Percentiles rank a stretch among this genome's conserved stretches.
These are phyloP conservation scores for Tapirus terrestris DNA, from an alignment of 2,113 vertebrate genomes.

Conservation along the genomic window DNA sequence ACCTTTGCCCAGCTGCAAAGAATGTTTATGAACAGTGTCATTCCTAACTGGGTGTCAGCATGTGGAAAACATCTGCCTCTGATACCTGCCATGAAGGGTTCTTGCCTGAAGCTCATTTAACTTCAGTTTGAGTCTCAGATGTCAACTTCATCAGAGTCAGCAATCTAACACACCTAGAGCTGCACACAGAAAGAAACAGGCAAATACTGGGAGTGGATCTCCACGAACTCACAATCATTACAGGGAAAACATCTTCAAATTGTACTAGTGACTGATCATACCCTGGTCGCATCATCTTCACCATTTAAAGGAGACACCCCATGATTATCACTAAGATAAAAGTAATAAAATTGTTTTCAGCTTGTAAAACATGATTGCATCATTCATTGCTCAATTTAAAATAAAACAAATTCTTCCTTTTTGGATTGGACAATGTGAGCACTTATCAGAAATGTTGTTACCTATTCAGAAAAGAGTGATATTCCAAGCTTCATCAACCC, in stretches of 20 bases:
- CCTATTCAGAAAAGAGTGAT: constrained; percentile 32
- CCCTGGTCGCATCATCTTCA: not conserved
- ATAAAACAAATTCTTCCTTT: not conserved
- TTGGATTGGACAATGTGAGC: not conserved
- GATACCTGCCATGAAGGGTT: not conserved
- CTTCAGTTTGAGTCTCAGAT: not conserved
- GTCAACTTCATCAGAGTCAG: not conserved
- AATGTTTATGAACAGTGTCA: not conserved
- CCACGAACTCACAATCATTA: not conserved
- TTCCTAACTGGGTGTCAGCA: not conserved
- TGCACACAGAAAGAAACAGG: not conserved
- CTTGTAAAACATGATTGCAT: not conserved
- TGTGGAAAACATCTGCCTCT: not conserved
- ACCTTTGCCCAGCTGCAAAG: not conserved
- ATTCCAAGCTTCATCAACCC: not conserved
- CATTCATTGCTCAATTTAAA: constrained; percentile 10
- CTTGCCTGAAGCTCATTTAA: not conserved
- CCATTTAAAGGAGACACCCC: not conserved
- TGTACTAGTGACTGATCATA: not conserved
- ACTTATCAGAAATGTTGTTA: constrained; percentile 23
- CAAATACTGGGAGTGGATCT: not conserved
- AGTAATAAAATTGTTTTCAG: not conserved
- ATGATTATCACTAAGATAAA: not conserved
- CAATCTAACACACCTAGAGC: not conserved
- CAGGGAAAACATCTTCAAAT: not conserved